These are phyloP conservation scores for Aporophyla nigra DNA, from an alignment of 2,888 invertebrate genomes.

Conservation along the genomic window DNA sequence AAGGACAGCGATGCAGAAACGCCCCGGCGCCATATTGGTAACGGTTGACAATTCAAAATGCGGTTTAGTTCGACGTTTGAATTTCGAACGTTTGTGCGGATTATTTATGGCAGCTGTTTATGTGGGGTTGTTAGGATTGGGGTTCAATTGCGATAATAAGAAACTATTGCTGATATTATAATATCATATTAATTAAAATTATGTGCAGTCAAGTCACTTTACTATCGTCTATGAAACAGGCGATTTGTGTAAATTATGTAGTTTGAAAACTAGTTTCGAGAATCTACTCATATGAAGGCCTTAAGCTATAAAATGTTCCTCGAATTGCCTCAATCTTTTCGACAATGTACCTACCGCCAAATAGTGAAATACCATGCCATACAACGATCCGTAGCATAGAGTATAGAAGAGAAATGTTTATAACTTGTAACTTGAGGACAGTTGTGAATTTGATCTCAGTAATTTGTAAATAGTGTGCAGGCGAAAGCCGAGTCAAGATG, in stretches of 20 bases:
- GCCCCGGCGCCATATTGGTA: constrained; percentile 87
- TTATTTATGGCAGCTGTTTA: constrained; percentile 47
- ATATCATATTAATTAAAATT: constrained; percentile 14
- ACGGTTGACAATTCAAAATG: constrained; percentile 47
- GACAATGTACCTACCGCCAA: constrained; percentile 1
- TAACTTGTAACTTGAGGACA: constrained; percentile 41
- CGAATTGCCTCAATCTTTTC: not conserved
- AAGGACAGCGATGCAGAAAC: constrained; percentile 84
- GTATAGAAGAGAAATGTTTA: constrained; percentile 39
- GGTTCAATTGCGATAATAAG: not conserved
- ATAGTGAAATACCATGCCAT: constrained; percentile 43
- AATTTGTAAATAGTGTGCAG: constrained; percentile 63
- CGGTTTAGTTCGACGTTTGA: constrained; percentile 61
- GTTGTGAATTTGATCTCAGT: constrained; percentile 67
- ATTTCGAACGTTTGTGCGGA: constrained; percentile 54
- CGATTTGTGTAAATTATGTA: not conserved
- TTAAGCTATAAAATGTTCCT: not conserved
- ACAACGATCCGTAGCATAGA: constrained; percentile 31
- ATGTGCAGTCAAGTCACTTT: not conserved
- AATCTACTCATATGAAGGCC: not conserved
- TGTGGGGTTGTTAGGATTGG: constrained; percentile 1
- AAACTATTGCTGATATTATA: constrained; percentile 1
- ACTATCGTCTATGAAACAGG: constrained; percentile 13
- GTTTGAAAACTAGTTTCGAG: not conserved
- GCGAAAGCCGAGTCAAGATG: constrained; percentile 37